These are phyloP conservation scores for Spinus pinus DNA, from an alignment of 2,797 vertebrate genomes.

Conservation along the genomic window DNA sequence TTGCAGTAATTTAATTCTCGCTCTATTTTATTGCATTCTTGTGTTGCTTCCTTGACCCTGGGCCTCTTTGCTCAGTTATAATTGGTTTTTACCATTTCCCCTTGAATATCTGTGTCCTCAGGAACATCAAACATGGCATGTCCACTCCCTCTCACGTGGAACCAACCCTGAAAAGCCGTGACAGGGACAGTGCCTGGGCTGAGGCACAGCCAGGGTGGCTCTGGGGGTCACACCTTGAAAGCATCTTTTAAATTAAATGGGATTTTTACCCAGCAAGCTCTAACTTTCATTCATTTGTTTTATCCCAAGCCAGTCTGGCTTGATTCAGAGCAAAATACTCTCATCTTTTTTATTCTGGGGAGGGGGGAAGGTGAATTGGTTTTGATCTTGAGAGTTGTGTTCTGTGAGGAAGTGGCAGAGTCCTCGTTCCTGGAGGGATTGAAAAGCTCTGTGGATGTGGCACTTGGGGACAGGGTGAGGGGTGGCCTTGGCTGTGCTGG, in stretches of 20 bases:
- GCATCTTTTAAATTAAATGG: neutral
- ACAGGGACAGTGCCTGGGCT: neutral
- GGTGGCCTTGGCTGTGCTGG: neutral
- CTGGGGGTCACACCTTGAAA: neutral
- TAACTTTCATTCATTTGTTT: neutral
- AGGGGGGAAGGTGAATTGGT: neutral
- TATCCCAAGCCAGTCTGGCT: neutral
- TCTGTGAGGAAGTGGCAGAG: neutral
- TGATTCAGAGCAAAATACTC: neutral
- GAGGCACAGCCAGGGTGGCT: neutral
- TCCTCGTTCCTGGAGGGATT: neutral
- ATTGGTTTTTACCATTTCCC: neutral
- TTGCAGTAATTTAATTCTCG: slow-evolving; percentile 12
- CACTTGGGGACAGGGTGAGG: neutral
- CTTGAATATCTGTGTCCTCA: neutral
- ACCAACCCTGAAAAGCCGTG: neutral
- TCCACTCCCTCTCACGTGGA: neutral
- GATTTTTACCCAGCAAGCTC: neutral
- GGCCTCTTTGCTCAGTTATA: neutral
- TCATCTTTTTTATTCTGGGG: no score
- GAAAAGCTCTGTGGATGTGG: neutral
- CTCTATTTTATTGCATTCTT: slow-evolving; percentile 4
- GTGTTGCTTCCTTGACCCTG: neutral
- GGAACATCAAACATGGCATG: neutral
- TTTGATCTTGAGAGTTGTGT: neutral